Conservation (phyloP, 1,140 invertebrate genomes). For the Drosophila lowei region DNA sequence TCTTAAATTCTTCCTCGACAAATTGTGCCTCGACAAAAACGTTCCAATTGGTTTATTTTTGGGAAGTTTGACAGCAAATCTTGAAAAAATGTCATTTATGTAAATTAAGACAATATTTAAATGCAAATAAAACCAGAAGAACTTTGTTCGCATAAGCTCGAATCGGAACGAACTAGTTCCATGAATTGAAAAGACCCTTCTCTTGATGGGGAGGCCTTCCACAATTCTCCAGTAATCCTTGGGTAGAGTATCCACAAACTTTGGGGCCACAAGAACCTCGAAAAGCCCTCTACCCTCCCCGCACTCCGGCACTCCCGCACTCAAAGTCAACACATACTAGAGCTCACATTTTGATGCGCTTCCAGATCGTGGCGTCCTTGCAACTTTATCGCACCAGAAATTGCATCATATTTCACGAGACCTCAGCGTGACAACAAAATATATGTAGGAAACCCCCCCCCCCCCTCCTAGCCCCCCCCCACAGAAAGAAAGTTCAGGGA, state of each 20-base stretch:
- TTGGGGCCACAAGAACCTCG: constrained; percentile 7
- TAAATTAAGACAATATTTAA: too few species aligned
- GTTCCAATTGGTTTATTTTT: too few species aligned
- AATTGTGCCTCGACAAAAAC: too few species aligned
- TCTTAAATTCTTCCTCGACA: too few species aligned
- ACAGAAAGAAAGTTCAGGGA: constrained; percentile 26
- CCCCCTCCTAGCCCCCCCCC: background rate
- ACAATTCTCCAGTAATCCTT: background rate
- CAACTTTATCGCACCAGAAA: constrained; percentile 78
- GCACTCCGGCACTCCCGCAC: constrained; percentile 10
- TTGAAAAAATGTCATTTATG: too few species aligned
- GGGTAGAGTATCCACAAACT: constrained; percentile 24
- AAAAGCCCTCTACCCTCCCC: constrained; percentile 5
- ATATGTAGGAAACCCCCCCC: constrained; percentile 29
- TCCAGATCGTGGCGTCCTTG: constrained; percentile 60
- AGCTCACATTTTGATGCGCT: constrained; percentile 60
- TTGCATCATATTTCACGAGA: constrained; percentile 77
- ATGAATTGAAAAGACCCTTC: too few species aligned
- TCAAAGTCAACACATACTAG: constrained; percentile 64
- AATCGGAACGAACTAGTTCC: too few species aligned
- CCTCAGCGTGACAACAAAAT: constrained; percentile 62
- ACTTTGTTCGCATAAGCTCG: too few species aligned
- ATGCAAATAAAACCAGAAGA: too few species aligned
- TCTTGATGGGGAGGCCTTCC: too few species aligned
- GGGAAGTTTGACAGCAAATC: too few species aligned